phyloP scores from a whole-genome alignment of 1,140 invertebrate genomes.

The Orchesella cincta region DNA sequence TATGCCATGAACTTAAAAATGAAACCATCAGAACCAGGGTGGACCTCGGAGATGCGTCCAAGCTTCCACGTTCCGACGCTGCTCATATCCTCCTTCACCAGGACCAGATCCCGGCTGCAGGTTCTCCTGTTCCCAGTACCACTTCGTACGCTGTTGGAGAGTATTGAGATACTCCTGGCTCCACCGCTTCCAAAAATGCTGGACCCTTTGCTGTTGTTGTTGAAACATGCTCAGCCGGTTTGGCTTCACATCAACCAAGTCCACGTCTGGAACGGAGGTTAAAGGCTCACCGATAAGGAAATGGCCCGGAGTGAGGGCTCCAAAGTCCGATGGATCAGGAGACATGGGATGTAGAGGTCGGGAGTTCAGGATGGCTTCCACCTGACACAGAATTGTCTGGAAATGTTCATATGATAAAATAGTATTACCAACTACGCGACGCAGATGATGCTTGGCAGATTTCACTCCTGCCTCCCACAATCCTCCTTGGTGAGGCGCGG shows the following conservation, averaged over 20 bases:
- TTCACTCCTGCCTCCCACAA: conserved; percentile 55
- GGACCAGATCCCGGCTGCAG: conserved; percentile 36
- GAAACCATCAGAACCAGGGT: conserved; percentile 50
- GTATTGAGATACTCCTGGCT: conserved; percentile 25
- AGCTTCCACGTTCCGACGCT: conserved; percentile 53
- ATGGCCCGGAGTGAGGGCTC: conserved; percentile 49
- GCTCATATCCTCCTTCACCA: conserved; percentile 51
- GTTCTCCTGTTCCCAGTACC: conserved; percentile 35
- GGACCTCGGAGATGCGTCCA: conserved; percentile 51
- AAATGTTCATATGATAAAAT: conserved; percentile 51
- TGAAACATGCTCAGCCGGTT: conserved; percentile 27
- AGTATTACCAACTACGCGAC: conserved; percentile 41
- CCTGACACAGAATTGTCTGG: conserved; percentile 49
- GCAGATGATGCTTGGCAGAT: conserved; percentile 52
- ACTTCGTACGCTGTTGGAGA: conserved; percentile 35
- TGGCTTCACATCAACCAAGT: neutral
- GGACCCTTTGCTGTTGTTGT: conserved; percentile 11
- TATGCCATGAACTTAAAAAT: too few relatives aligned
- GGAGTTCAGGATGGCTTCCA: conserved; percentile 53
- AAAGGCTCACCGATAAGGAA: conserved; percentile 38
- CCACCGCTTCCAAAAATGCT: conserved; percentile 36
- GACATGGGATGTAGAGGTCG: conserved; percentile 48
- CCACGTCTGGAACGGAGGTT: neutral
- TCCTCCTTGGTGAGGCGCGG: conserved; percentile 53
- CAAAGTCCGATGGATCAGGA: conserved; percentile 51